A percentile compares a stretch with the other conserved stretches of the same genome.
Evolutionary conservation across 92 coral and sea anemone genomes (phyloP).

Genomic region (Phenganax subtilis): DNA sequence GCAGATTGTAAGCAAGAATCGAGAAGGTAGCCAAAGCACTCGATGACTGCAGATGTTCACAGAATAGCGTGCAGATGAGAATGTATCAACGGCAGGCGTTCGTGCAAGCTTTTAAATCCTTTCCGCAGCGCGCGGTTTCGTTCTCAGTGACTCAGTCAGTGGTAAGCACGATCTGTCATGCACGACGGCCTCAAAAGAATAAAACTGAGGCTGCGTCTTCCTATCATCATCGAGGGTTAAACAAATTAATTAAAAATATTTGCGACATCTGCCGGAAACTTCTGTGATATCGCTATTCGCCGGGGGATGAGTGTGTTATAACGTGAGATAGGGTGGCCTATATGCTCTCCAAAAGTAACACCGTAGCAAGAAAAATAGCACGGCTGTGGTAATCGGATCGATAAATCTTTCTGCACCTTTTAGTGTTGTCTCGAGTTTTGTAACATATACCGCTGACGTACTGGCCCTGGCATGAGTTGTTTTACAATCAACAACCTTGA

Average conservation of each 20-base stretch:
- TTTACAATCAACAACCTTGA: constrained; percentile 9
- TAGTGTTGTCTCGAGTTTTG: constrained; percentile 23
- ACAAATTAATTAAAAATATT: constrained; percentile 42
- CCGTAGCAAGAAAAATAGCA: not conserved
- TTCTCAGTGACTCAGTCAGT: constrained; percentile 18
- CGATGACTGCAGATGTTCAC: constrained; percentile 18
- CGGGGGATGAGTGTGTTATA: constrained; percentile 35
- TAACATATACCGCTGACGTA: constrained; percentile 9
- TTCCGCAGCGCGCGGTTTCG: constrained; percentile 37
- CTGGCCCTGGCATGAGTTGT: constrained; percentile 11
- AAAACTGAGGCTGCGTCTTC: constrained; percentile 27
- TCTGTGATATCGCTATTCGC: constrained; percentile 44
- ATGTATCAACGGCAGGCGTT: constrained; percentile 28
- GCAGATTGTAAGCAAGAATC: not conserved
- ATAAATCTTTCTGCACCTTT: constrained; percentile 38
- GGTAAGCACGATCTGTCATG: constrained; percentile 36
- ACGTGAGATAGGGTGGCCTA: constrained; percentile 23
- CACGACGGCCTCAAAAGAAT: constrained; percentile 38
- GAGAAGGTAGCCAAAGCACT: not conserved
- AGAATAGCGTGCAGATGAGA: constrained; percentile 10
- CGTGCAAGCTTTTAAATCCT: constrained; percentile 32
- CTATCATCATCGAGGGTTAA: constrained; percentile 43
- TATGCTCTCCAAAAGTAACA: constrained; percentile 7
- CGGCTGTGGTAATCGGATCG: constrained; percentile 26
- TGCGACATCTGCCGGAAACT: constrained; percentile 48